Conservation (phyloP, 1,140 invertebrate species). For the Macrobrachium nipponense region DNA sequence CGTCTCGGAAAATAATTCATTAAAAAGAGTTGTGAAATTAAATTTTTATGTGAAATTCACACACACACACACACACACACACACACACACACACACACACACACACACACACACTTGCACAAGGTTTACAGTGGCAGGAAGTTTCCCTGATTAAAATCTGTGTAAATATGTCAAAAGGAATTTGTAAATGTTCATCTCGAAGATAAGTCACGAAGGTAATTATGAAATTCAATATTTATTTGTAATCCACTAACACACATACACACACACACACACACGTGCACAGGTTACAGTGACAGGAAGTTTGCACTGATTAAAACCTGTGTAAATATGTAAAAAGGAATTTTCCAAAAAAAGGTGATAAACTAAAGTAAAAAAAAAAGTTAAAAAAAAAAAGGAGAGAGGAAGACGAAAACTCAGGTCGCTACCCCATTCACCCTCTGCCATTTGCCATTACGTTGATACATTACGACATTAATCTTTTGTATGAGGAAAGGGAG, state of each 20-base stretch:
- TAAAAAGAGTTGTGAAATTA: not conserved
- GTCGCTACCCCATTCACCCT: too few species aligned
- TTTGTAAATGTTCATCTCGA: conserved; percentile 10
- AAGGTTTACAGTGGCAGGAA: too few species aligned
- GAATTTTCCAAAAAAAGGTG: not conserved
- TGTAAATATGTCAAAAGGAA: not conserved
- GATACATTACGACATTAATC: too few species aligned
- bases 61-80: conserved; percentile 20
- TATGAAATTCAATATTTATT: too few species aligned
- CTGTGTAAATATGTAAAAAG: too few species aligned
- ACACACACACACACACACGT: too few species aligned
- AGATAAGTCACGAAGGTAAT: not conserved
- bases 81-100: conserved; percentile 9
- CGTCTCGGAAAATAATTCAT: not conserved
- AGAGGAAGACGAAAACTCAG: not conserved
- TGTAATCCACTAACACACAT: too few species aligned
- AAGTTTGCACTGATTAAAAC: too few species aligned
- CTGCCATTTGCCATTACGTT: too few species aligned
- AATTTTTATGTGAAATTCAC: not conserved
- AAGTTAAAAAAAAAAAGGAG: not conserved
- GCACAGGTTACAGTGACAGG: too few species aligned
- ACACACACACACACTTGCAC: conserved; percentile 12
- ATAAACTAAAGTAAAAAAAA: not conserved
- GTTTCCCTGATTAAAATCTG: too few species aligned
- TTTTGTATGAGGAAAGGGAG: too few species aligned